Percentiles rank a stretch among this genome's conserved stretches.
phyloP scores from a whole-genome alignment of 2,113 vertebrate species.

The Lepus timidus region DNA sequence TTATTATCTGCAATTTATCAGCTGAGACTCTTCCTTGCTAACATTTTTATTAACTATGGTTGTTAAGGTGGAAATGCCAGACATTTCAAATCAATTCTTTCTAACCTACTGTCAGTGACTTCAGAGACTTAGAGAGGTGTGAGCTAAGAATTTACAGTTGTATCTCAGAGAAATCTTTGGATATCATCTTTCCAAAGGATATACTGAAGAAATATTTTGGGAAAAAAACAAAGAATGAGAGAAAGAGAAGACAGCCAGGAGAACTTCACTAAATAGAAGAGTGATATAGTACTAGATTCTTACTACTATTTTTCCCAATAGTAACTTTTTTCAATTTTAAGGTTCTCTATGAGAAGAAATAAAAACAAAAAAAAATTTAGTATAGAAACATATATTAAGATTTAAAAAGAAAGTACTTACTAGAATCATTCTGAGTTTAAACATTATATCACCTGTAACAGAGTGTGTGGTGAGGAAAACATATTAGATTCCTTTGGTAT shows the following conservation, averaged over 20 bases:
- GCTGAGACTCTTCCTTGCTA: background rate
- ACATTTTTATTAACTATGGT: conserved; percentile 10
- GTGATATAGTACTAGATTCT: background rate
- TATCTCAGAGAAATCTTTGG: background rate
- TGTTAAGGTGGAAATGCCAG: background rate
- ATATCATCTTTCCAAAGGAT: background rate
- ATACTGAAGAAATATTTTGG: conserved; percentile 24
- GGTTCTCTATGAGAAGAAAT: conserved; percentile 17
- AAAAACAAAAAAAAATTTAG: background rate
- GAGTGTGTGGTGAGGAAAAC: background rate
- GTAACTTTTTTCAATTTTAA: conserved; percentile 55
- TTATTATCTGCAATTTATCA: too few relatives aligned
- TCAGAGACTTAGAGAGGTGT: background rate
- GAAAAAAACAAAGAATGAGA: background rate
- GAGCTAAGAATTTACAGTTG: conserved; percentile 59
- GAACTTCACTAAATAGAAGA: background rate
- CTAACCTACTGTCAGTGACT: background rate
- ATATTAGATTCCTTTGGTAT: background rate
- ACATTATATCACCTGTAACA: background rate
- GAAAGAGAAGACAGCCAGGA: background rate
- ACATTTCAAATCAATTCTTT: conserved; percentile 35
- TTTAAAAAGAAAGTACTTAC: conserved; percentile 30
- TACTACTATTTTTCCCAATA: background rate
- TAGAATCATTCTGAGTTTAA: background rate
- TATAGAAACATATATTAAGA: background rate